These are phyloP conservation scores for Pyrocoelia pectoralis DNA, from an alignment of 2,888 invertebrate species.

Conservation along the genomic window DNA sequence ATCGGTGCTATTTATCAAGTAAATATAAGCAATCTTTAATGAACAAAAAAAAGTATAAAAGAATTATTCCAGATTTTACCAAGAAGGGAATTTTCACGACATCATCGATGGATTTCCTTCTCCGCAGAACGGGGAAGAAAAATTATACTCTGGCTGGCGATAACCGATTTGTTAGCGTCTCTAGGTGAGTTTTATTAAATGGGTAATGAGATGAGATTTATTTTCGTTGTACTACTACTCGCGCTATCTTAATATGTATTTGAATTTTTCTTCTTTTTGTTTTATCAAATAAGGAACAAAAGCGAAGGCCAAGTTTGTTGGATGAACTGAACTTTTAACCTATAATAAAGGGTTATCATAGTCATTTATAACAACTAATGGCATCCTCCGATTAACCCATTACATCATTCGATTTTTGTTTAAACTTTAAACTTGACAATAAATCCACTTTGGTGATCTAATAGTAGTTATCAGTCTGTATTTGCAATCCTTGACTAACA, in stretches of 20 bases:
- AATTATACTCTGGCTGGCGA: slow-evolving; percentile 80
- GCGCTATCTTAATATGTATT: neutral
- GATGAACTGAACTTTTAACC: neutral
- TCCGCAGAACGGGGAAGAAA: slow-evolving; percentile 71
- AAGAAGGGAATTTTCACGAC: slow-evolving; percentile 62
- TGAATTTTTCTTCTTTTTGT: neutral
- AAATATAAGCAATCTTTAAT: too few relatives aligned
- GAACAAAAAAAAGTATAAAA: too few relatives aligned
- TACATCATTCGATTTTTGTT: neutral
- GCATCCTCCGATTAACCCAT: neutral
- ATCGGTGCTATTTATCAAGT: slow-evolving; percentile 82
- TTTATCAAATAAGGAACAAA: neutral
- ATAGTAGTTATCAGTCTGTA: too few relatives aligned
- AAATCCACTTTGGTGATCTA: too few relatives aligned
- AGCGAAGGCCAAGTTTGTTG: neutral
- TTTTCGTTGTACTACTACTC: neutral
- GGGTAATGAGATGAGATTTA: too few relatives aligned
- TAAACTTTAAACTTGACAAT: too few relatives aligned
- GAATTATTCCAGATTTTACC: slow-evolving; percentile 71
- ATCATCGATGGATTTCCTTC: slow-evolving; percentile 66
- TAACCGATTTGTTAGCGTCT: slow-evolving; percentile 81
- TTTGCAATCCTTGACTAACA: too few relatives aligned
- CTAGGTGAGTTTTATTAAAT: slow-evolving; percentile 65
- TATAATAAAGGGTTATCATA: neutral
- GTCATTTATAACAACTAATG: neutral